A percentile compares a stretch with the other conserved stretches of the same genome.
These are phyloP conservation scores for Cephus rjabovi DNA, from an alignment of 2,888 invertebrate species.

Conservation along the genomic window DNA sequence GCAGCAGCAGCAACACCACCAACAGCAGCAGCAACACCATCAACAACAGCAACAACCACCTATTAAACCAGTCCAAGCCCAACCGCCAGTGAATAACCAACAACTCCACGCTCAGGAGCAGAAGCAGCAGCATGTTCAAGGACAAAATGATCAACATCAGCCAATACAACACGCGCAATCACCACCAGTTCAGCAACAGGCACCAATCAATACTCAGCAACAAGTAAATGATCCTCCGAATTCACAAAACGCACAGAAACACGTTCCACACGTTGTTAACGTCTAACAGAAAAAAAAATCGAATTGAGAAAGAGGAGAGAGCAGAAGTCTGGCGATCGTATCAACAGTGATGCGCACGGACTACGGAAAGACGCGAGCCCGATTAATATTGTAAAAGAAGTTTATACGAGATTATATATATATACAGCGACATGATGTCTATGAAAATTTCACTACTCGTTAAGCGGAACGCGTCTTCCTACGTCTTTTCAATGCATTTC, in stretches of 20 bases:
- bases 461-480: neutral
- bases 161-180: conserved; percentile 32
- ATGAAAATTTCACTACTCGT: neutral
- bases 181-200: conserved; percentile 3
- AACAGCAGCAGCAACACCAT: conserved; percentile 21
- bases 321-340: neutral
- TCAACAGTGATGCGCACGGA: neutral
- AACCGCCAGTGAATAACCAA: conserved; percentile 9
- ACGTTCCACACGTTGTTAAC: conserved; percentile 24
- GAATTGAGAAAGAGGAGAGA: neutral
- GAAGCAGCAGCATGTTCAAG: conserved; percentile 20
- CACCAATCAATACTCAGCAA: neutral
- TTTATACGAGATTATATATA: neutral
- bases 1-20: conserved; percentile 31
- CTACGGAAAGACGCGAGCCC: neutral
- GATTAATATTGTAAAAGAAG: neutral
- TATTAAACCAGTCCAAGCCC: conserved; percentile 15
- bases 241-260: conserved; percentile 22
- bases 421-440: neutral
- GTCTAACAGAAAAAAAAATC: conserved; percentile 19
- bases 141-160: conserved; percentile 21
- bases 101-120: conserved; percentile 11
- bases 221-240: conserved; percentile 1
- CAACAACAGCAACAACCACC: conserved; percentile 14
- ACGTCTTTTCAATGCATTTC: neutral